Evolutionary conservation across 2,888 invertebrate species (phyloP), one percentile per base, ranked within the genome.

Genomic region (Drosophila glabriapex): DNA sequence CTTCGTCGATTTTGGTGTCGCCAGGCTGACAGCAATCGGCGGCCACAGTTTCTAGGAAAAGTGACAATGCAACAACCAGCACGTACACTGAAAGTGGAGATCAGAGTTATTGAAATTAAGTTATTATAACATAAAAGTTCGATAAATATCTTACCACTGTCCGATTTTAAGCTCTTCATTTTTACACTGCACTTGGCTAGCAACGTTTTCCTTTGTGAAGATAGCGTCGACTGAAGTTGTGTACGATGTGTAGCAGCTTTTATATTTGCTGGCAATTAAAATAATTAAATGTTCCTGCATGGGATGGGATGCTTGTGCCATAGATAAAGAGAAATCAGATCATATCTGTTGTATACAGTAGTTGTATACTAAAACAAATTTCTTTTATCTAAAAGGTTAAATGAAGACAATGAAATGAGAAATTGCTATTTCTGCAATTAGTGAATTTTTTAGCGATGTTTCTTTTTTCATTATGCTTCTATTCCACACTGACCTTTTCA

Each of bases 261-360:
- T 80, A 80, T 80, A 80, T 78, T 62, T 59, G 41, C 16, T n/a
- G 12, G 46, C 80, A 74, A 80, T 80, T 80, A 80, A 64, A 50
- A 75, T 80, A 74, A 80, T 80, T 37, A 69, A 80, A 62, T 71
- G 49, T 71, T 65, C 56, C 58, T 65, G 29, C 19, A 19, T 29
- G n/a, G 19, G 46, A 28, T 41, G 60, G 56, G 56, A 79, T 53
- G 74, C 66, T 63, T 50, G 52, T 63, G 46, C 9, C 12, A 54
- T 9, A 39, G 72, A 73, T 68, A 80, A 60, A 60, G 54, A 41
- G 55, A 66, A 46, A 59, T 60, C 41, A 33, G 73, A 80, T 73
- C 39, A 28, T 68, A 79, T 79, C 80, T 52, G 12, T 4, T 10
- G 52, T 41, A 46, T 65, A 58, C 55, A 60, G 59, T 35, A 71